phyloP scores from a whole-genome alignment of 1,140 invertebrate species.

The Druon quercuslanigerum region DNA sequence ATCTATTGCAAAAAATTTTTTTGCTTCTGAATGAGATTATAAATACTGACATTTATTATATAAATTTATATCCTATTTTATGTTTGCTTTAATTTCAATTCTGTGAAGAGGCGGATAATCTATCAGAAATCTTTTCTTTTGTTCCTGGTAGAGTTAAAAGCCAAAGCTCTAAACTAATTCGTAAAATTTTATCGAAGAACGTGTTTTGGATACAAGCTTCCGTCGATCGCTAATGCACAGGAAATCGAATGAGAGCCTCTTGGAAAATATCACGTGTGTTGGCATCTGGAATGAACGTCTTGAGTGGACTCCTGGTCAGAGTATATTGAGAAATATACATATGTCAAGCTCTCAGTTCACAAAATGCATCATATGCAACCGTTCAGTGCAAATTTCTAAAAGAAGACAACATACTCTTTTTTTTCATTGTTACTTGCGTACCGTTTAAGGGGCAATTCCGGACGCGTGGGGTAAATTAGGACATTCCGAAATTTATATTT shows the following conservation, averaged over 20 bases:
- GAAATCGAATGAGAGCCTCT: constrained; percentile 12
- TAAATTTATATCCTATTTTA: too few relatives aligned
- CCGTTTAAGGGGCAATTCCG: too few relatives aligned
- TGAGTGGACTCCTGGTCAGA: constrained; percentile 1
- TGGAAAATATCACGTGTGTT: not conserved
- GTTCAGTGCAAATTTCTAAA: too few relatives aligned
- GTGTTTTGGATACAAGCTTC: not conserved
- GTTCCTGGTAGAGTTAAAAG: not conserved
- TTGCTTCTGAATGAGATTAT: too few relatives aligned
- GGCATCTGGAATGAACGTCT: constrained; percentile 2
- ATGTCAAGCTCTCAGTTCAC: not conserved
- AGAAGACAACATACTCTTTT: too few relatives aligned
- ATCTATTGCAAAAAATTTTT: too few relatives aligned
- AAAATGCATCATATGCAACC: not conserved
- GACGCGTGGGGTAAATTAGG: too few relatives aligned
- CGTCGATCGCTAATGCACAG: constrained; percentile 11
- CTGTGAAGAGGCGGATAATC: too few relatives aligned
- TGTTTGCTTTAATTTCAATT: too few relatives aligned
- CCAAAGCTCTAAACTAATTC: constrained; percentile 7
- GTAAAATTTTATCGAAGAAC: not conserved
- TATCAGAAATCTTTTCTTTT: not conserved
- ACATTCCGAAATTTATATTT: too few relatives aligned
- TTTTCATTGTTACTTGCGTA: too few relatives aligned
- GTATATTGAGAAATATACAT: not conserved
- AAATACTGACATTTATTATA: too few relatives aligned